Base-by-base conservation (phyloP, 2,113 vertebrate genomes). In the Mastomys natalensis region DNA sequence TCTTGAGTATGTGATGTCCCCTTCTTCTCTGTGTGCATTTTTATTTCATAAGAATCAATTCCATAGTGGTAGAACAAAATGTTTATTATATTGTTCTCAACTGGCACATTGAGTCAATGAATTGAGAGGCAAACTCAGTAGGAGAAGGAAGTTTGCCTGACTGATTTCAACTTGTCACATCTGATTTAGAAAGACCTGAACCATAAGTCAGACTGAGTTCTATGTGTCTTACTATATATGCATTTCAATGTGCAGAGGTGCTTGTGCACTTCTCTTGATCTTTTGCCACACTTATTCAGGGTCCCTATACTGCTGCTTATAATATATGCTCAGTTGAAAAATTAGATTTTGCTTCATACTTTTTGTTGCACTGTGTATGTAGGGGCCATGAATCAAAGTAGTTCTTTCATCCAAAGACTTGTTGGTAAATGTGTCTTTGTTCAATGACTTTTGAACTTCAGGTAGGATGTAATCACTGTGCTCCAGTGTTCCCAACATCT, bases 281-380 rank as follows among this genome's bases (percentile, higher is more conserved):
- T 37, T 53, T 68, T 19, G 13, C 16, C 3, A 29, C 17, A 9
- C 5, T 3, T 48, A 11, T 34, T 82, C 40, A 29, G 7, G 37
- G 40, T 21, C 55, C 12, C 34, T 16, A 17, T 1, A 2, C 26
- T 12, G 2, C 16, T 2, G 37, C 2, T 3, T n/a, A 34, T 34
- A 29, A n/a, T 45, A 4, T 58, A 15, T 85, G 5, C 17, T 45
- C 40, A 45, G 7, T 53, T 48, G 13, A 24, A 45, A 9, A 7
- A 34, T 85, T 29, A 68, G 29, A 21, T 22, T 9, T 73, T 34
- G 58, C 68, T 1, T 55, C 2, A 87, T 76, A 73, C 2, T 68
- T 91, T 64, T n/a, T 73, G 12, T 21, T 2, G 9, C 7, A 6
- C 31, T 12, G 6, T 40, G 22, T 8, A 40, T 48, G 51, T 9